Evolutionary conservation across 2,888 invertebrate genomes (phyloP), one percentile per base, ranked within the genome.

Genomic region (Cotesia congregata): DNA sequence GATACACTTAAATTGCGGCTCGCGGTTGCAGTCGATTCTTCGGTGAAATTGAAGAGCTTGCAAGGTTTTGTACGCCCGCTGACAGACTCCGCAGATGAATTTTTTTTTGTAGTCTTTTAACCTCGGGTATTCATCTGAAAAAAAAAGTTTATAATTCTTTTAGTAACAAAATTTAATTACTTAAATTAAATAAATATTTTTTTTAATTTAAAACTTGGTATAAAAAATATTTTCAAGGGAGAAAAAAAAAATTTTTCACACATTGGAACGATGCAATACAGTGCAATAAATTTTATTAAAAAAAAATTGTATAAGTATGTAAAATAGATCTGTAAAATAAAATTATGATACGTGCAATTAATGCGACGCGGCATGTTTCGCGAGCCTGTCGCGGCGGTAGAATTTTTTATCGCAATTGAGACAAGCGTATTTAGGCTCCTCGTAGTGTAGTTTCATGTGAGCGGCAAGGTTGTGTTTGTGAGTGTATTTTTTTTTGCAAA

Each of bases 61-160:
- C 67, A 83, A 82, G 15, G 86, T 85, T 75, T 86, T 87, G 83
- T 90, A 90, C 78, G 94, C 93, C 83, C 95, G 92, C 78, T 94
- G 94, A 90, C 95, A 95, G 87, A 94, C 94, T 79, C 93, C 92
- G 90, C 95, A 95, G 69, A 60, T 50, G 15, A 59, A 86, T 70
- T 39, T 61, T 59, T 61, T 78, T 68, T n/a, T 68, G n/a, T n/a
- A 30, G 39, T 30, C 15, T 62, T 50, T 12, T 7, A 50, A 50
- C 12, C 7, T 12, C 7, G 9, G 9, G 50, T 12, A 50, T 3
- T 50, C 50, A 4, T 50, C 50, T 50, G 50, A 12, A 50, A 50
- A 12, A 41, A 50, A 50, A 50, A 50, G 4, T 12, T 50, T 50
- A 12, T 3, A 7, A 50, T 50, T 50, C 12, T 2, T 2, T 50